Evolutionary conservation across 1,140 invertebrate genomes (phyloP).

Genomic region (Sogatella furcifera): DNA sequence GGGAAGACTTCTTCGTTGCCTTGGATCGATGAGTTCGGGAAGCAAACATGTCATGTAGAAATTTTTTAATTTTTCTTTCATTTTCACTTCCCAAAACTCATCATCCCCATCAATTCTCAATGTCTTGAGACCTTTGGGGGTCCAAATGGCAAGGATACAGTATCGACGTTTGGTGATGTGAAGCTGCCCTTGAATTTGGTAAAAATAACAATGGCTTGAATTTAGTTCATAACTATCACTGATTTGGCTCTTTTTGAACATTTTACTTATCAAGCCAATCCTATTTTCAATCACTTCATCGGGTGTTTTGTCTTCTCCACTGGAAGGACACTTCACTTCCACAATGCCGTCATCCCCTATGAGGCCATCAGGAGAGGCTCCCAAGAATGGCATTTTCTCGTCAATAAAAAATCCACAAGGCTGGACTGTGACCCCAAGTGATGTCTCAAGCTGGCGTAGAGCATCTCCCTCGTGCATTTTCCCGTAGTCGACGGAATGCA

Average conservation of each 20-base stretch:
- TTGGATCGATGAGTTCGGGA: no score
- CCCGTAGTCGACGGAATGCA: not conserved
- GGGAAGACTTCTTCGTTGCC: no score
- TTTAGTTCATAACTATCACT: conserved; percentile 23
- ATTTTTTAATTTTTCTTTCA: no score
- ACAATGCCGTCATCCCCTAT: conserved; percentile 18
- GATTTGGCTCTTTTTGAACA: conserved; percentile 10
- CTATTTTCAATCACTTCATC: conserved; percentile 18
- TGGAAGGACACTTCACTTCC: conserved; percentile 31
- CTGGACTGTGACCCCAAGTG: not conserved
- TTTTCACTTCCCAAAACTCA: no score
- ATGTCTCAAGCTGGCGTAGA: not conserved
- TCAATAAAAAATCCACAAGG: not conserved
- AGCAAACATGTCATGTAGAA: no score
- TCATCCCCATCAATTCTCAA: conserved; percentile 18
- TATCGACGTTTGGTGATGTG: conserved; percentile 26
- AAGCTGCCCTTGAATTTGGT: conserved; percentile 33
- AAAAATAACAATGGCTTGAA: conserved; percentile 30
- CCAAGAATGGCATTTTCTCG: no score
- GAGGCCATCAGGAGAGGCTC: no score
- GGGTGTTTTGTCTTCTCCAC: conserved; percentile 17
- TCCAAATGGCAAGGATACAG: conserved; percentile 32
- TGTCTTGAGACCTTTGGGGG: conserved; percentile 21
- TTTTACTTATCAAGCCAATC: conserved; percentile 9
- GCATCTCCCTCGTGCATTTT: not conserved